Conservation (phyloP, 2,797 vertebrate species). For the Leuciscus waleckii region DNA sequence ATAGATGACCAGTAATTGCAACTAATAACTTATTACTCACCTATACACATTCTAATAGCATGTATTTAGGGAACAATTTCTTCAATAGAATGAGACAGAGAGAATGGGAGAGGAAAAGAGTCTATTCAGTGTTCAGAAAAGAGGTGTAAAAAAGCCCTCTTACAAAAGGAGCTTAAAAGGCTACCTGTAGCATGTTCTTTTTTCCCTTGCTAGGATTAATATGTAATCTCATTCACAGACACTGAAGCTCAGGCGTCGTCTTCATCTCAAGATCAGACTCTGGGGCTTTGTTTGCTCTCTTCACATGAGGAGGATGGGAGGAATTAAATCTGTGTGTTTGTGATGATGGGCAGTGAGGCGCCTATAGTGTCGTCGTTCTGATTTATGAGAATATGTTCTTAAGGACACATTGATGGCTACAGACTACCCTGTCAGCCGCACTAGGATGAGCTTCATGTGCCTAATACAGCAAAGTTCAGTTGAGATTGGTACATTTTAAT, state of each 20-base stretch:
- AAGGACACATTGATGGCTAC: conserved; percentile 33
- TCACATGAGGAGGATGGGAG: conserved; percentile 53
- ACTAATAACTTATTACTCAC: conserved; percentile 87
- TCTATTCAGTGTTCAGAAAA: conserved; percentile 82
- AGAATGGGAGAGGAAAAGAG: conserved; percentile 53
- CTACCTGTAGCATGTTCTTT: conserved; percentile 86
- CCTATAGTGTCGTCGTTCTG: not conserved
- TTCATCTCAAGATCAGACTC: conserved; percentile 75
- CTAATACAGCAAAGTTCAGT: not conserved
- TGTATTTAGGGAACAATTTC: conserved; percentile 84
- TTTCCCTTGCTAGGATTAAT: conserved; percentile 79
- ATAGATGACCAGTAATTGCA: conserved; percentile 89
- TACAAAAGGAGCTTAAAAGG: conserved; percentile 83
- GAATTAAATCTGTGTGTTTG: conserved; percentile 64
- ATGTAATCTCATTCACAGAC: conserved; percentile 83
- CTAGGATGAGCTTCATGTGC: not conserved
- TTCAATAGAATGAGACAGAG: conserved; percentile 75
- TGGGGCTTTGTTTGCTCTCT: conserved; percentile 79
- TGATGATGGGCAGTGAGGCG: conserved; percentile 53
- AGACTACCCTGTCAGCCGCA: not conserved
- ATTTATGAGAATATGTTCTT: conserved; percentile 49
- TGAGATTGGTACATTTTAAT: not conserved
- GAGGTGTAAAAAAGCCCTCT: conserved; percentile 73
- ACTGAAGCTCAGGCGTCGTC: conserved; percentile 76
- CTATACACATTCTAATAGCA: conserved; percentile 86